These are phyloP conservation scores for Pteria penguin DNA, from an alignment of 2,888 invertebrate species.

Conservation along the genomic window DNA sequence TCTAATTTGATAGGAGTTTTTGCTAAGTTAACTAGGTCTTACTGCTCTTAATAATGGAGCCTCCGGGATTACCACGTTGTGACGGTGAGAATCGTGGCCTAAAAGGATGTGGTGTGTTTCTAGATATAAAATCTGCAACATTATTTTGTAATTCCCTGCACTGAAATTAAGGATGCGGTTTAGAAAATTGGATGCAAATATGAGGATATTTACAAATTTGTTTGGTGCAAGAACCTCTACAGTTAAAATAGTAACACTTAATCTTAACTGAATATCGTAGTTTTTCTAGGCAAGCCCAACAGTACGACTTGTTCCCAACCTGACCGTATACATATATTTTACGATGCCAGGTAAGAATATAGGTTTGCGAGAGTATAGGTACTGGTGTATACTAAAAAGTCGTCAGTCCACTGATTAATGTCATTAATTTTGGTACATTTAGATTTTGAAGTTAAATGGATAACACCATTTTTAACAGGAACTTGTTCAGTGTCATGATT, in stretches of 20 bases:
- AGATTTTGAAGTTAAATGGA: not conserved
- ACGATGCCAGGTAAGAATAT: not conserved
- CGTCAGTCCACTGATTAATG: slow-evolving; percentile 24
- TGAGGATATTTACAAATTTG: slow-evolving; percentile 6
- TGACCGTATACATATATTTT: slow-evolving; percentile 22
- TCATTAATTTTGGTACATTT: not conserved
- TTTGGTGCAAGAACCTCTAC: slow-evolving; percentile 3
- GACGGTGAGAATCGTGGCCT: no score
- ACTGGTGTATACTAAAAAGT: slow-evolving; percentile 15
- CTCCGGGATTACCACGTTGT: no score
- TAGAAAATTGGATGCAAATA: not conserved
- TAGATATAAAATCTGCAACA: not conserved
- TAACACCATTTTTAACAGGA: not conserved
- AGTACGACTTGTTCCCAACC: slow-evolving; percentile 12
- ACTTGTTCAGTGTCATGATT: slow-evolving; percentile 1
- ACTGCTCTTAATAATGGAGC: no score
- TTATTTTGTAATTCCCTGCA: not conserved
- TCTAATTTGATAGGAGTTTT: slow-evolving; percentile 10
- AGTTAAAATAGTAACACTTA: slow-evolving; percentile 29
- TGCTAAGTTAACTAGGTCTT: not conserved
- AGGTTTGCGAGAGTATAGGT: slow-evolving; percentile 8
- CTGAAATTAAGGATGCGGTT: not conserved
- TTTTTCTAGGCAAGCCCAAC: not conserved
- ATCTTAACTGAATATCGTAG: slow-evolving; percentile 21
- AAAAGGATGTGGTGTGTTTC: no score